A percentile compares a stretch with the other conserved stretches of the same genome.
Evolutionary conservation across 2,113 vertebrate species (phyloP).

Genomic region (Muscicapa adusta): DNA sequence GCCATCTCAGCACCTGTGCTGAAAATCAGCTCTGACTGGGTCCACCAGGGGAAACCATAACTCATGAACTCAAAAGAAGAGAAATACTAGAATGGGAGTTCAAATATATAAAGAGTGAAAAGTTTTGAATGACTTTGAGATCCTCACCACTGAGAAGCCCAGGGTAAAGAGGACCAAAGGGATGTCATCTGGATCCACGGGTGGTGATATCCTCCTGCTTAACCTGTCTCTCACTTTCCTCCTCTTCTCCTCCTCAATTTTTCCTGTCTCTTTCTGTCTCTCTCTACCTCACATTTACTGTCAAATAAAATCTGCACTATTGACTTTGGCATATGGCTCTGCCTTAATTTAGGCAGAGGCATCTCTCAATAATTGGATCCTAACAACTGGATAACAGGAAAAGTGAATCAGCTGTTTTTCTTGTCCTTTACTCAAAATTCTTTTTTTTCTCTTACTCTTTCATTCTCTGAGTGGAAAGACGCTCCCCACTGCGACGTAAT

Average conservation of each 20-base stretch:
- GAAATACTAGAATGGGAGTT: not conserved
- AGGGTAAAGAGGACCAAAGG: not conserved
- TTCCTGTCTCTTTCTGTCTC: not conserved
- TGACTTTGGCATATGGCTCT: not conserved
- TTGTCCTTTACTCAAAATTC: not conserved
- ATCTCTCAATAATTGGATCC: not conserved
- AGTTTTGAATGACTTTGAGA: not conserved
- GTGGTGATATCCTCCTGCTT: not conserved
- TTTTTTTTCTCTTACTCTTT: not conserved
- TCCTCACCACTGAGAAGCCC: not conserved
- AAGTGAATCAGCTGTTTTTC: not conserved
- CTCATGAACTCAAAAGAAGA: not conserved
- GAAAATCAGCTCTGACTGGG: not conserved
- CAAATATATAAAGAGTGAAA: not conserved
- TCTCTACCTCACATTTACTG: not conserved
- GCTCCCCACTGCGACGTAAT: not conserved
- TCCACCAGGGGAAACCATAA: not conserved
- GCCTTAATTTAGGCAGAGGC: not conserved
- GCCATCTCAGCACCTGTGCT: not conserved
- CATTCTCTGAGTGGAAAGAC: not conserved
- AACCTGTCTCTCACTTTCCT: not conserved
- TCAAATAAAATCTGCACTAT: not conserved
- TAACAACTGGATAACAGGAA: not conserved
- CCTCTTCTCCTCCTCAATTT: not conserved
- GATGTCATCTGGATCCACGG: accelerated